Base-by-base conservation (phyloP, 2,888 invertebrate species). In the Glomeris marginata region DNA sequence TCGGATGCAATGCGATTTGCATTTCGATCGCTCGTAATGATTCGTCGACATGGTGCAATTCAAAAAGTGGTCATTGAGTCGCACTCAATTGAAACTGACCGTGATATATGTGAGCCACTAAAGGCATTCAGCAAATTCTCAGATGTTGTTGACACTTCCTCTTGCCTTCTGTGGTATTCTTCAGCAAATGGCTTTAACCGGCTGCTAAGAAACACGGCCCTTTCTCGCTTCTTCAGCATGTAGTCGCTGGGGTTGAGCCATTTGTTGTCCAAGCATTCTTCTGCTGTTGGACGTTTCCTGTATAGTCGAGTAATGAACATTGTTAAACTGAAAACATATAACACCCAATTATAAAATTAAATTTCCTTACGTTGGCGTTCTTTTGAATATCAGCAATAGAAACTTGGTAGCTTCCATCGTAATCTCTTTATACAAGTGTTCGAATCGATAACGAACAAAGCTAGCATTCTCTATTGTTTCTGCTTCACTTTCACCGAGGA, bases 261-360 rank as follows among this genome's bases (percentile, higher is more conserved):
- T 66, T 92, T 80, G 69, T 15, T 95, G 92, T 94, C 92, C 65
- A 87, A 77, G 62, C 91, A 91, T 68, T 97, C 95, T 66, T 94
- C 94, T 0, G 86, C 81, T 43, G 84, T 78, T 55, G 95, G 91
- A 61, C 97, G 76, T 77, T 95, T 94, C 58, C 88, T 90, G 63
- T 48, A 73, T 70, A 3, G 15, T 38, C 18, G 10, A 38, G 2
- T 16, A 16, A 4, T 18, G 4, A 38, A 38, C 2, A 38, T 5
- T 28, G 28, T 28, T 28, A 3, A 28, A 28, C 28, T 28, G n/a
- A n/a, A n/a, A n/a, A 28, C 28, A 5, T 28, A 28, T 28, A 5
- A 38, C 15, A 38, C 28, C 8, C 3, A 5, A 28, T 5, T 28
- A 28, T 28, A 28, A 35, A 41, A 16, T 42, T 20, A 15, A 43